Evolutionary conservation across 1,140 invertebrate genomes (phyloP), one percentile per base, ranked within the genome.

Genomic region (Phymorhynchus buccinoides): DNA sequence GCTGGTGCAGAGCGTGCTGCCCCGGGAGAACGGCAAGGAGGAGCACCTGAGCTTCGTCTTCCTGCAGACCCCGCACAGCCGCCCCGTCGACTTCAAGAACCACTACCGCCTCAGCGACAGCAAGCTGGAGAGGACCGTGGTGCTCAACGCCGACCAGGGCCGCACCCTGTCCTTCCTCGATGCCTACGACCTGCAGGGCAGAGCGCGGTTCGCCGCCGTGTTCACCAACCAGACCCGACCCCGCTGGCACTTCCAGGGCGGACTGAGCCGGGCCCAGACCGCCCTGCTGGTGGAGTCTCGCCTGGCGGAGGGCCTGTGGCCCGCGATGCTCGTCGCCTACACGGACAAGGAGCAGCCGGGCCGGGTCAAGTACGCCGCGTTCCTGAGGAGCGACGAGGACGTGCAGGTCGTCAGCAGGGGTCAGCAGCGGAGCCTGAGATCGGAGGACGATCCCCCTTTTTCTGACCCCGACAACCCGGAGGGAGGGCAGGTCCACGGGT

Each of bases 21-120:
- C 81, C 2, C 88, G 88, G 39, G 86, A 87, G 42, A 86, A 89
- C 16, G 87, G 88, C 3, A 78, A 89, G 14, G 90, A 91, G 37
- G 89, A 87, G 27, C 84, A 90, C 7, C 86, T 92, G 12, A 89
- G 89, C 7, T 92, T 91, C 84, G 89, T 92, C 48, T 86, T 92
- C 3, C 86, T 91, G 75, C 90, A 91, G 42, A 87, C 88, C 37
- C 39, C n/a, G 18, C 71, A 52, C n/a, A 62, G 85, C 16, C 80
- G 83, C 6, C 87, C 86, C 37, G 48, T 85, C 3, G 77, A 89
- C 22, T 91, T 90, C 81, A 89, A 89, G 48, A 88, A 88, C 30
- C 88, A 91, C 75, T 88, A 89, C 75, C 89, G 88, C 77, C 83
- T 91, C n/a, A 85, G 73, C 42, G 80, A 84, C 14, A 66, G 48